Evolutionary conservation across 53 echinoderm and acorn worm genomes (phyloP).

Genomic region (Mesocentrotus franciscanus): DNA sequence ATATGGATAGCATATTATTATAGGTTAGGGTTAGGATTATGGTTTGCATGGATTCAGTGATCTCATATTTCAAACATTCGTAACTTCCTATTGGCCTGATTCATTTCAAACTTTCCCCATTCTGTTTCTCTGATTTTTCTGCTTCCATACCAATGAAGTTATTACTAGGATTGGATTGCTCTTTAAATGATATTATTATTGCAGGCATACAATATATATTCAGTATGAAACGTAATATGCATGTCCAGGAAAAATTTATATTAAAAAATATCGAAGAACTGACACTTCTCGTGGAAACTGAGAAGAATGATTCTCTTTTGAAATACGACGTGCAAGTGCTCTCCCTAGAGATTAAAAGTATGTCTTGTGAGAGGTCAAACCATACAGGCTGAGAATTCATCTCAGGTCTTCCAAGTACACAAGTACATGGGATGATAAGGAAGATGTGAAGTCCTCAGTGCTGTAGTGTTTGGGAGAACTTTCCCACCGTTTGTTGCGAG

Average conservation of each 20-base stretch:
- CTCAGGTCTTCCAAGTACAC: not conserved
- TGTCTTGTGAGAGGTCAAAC: constrained; percentile 15
- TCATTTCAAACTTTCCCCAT: too few relatives aligned
- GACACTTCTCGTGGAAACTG: not conserved
- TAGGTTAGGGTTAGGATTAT: too few relatives aligned
- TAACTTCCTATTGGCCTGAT: too few relatives aligned
- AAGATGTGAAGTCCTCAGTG: not conserved
- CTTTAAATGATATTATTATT: not conserved
- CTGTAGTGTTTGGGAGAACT: not conserved
- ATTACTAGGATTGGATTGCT: too few relatives aligned
- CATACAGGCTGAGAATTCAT: not conserved
- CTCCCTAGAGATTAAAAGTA: not conserved
- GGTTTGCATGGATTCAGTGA: too few relatives aligned
- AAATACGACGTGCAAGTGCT: not conserved
- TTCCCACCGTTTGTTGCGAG: not conserved
- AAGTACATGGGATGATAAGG: not conserved
- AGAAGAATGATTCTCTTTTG: not conserved
- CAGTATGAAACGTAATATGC: not conserved
- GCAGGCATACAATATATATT: not conserved
- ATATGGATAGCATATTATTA: too few relatives aligned
- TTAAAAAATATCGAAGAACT: not conserved
- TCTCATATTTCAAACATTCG: too few relatives aligned
- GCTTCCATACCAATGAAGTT: too few relatives aligned
- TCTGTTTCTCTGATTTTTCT: too few relatives aligned
- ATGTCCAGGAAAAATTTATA: not conserved